Percentiles rank a stretch among this genome's conserved stretches.
These are phyloP conservation scores for Rhegmatorhina hoffmannsi DNA, from an alignment of 2,113 vertebrate genomes.

Conservation along the genomic window DNA sequence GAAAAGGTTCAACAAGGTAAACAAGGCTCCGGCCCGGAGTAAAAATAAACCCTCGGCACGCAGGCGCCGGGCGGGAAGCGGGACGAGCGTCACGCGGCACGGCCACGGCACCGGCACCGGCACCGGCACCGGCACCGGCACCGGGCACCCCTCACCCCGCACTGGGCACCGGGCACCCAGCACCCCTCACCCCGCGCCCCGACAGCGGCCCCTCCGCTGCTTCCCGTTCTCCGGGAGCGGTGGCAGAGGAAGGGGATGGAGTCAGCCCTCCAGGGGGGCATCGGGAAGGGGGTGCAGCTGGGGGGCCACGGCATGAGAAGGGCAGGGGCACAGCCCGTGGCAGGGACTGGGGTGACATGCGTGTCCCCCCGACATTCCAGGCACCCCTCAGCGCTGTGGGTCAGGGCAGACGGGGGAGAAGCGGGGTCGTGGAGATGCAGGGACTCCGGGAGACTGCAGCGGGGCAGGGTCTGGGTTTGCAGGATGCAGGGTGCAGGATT, in stretches of 20 bases:
- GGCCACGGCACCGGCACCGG: background rate
- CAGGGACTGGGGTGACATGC: background rate
- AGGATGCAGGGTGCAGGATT: background rate
- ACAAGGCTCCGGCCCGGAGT: constrained; percentile 21
- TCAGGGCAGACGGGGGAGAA: background rate
- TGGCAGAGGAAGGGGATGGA: background rate
- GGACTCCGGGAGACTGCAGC: background rate
- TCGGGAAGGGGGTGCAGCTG: accelerated
- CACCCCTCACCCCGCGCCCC: background rate
- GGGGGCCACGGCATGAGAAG: background rate
- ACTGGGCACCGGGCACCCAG: background rate
- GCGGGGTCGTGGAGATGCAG: background rate
- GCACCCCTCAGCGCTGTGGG: background rate
- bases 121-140: too few relatives aligned
- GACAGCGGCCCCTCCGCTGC: background rate
- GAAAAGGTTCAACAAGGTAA: constrained; percentile 49
- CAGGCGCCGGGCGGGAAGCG: background rate
- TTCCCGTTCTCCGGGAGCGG: too few relatives aligned
- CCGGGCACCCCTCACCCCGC: background rate
- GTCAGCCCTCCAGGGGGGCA: background rate
- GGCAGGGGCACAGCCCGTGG: background rate
- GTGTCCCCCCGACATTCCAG: background rate
- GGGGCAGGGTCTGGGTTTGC: background rate
- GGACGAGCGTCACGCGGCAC: background rate
- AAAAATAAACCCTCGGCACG: constrained; percentile 46